Conservation (phyloP, 2,888 invertebrate genomes). For the Ganaspis brasiliensis region DNA sequence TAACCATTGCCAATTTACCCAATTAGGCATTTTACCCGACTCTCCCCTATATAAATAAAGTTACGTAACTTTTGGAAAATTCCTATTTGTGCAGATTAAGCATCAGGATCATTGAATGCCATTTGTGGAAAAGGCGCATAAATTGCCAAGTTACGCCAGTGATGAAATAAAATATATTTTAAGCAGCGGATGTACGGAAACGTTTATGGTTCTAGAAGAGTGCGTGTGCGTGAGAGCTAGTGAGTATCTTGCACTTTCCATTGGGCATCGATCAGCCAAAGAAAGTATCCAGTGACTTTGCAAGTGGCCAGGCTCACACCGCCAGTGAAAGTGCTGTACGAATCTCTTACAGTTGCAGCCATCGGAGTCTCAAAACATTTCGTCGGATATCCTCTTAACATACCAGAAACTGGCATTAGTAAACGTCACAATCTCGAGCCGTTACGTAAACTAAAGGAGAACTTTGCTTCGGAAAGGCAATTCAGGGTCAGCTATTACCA, state of each 20-base stretch:
- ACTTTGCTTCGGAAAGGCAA: conserved; percentile 30
- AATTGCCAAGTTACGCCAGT: conserved; percentile 1
- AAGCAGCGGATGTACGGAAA: conserved; percentile 50
- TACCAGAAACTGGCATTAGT: conserved; percentile 33
- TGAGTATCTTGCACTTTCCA: conserved; percentile 73
- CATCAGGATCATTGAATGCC: too few relatives aligned
- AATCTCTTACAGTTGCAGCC: conserved; percentile 39
- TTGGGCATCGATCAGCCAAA: conserved; percentile 78
- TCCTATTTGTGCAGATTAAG: too few relatives aligned
- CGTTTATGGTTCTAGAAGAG: conserved; percentile 20
- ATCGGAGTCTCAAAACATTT: conserved; percentile 54
- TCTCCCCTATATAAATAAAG: too few relatives aligned
- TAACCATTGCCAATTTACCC: too few relatives aligned
- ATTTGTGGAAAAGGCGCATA: background rate
- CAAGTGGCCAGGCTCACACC: conserved; percentile 60
- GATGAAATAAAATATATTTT: conserved; percentile 14
- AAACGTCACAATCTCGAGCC: conserved; percentile 26
- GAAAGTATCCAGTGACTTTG: conserved; percentile 78
- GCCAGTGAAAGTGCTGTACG: conserved; percentile 78
- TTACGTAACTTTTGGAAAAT: too few relatives aligned
- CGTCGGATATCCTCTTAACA: conserved; percentile 40
- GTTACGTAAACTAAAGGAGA: conserved; percentile 29
- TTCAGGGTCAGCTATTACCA: conserved; percentile 38
- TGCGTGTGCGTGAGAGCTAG: conserved; percentile 16
- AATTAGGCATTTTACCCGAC: too few relatives aligned